Evolutionary conservation across 2,113 vertebrate species (phyloP), one percentile per base, ranked within the genome.

Genomic region (Psammodynastes pulverulentus): DNA sequence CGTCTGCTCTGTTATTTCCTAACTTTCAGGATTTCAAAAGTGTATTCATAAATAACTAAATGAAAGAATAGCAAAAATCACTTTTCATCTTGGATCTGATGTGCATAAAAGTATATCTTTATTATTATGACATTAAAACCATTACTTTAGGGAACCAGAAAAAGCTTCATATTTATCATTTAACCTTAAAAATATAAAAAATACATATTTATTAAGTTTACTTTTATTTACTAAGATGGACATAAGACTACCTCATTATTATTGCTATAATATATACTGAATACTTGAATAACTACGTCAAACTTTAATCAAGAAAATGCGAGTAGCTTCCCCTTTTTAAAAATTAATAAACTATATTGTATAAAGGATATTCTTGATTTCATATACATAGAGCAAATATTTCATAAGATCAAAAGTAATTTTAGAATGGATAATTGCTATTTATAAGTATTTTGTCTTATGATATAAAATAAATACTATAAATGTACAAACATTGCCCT

Each of bases 361-460:
- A 53, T 17, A 72, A 84, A 84, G 24, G 17, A 92, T 17, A 56
- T 17, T 88, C 58, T 45, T 3, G 88, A 26, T 13, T 54, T 92
- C 21, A 84, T 58, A 89, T 51, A 84, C 48, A 85, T 49, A 56
- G 17, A 89, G 48, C 1, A 84, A 39, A 43, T 24, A 86, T 79
- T 89, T 56, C 49, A 9, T 89, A 29, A 84, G n/a, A 79, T 51
- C 12, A 89, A 86, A 90, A 45, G 48, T 56, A 26, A 23, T 89
- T 62, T 26, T 89, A 86, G 79, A 89, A 86, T 87, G 84, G 85
- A 0, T 13, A 43, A 79, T 43, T 85, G 24, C 9, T 54, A 84
- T 89, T 53, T n/a, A 67, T 92, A 89, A 85, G 24, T 92, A 85
- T 84, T 88, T 29, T 92, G 13, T 88, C 62, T 53, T 88, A 3